Evolutionary conservation across 2,113 vertebrate species (phyloP).

Genomic region (Leucopsar rothschildi): DNA sequence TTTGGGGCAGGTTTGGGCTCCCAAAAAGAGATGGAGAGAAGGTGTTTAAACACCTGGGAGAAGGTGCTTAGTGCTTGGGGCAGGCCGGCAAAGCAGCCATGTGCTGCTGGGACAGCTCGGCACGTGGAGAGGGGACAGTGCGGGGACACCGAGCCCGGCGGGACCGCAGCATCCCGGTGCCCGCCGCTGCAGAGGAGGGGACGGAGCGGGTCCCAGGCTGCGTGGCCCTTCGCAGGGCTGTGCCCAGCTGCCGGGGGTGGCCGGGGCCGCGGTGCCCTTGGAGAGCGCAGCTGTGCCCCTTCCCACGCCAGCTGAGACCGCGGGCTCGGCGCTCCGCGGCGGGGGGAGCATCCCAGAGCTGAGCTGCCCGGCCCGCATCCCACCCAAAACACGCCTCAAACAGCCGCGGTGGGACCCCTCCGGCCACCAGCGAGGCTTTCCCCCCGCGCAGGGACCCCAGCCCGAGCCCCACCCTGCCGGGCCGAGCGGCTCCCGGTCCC

Average conservation of each 20-base stretch:
- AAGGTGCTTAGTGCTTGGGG: neutral
- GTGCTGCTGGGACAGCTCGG: rapidly evolving
- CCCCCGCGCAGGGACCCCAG: neutral
- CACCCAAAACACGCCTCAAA: neutral
- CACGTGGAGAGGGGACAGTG: rapidly evolving
- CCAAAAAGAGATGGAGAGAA: neutral
- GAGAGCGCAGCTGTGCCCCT: neutral
- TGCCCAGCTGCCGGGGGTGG: neutral
- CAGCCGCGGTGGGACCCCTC: rapidly evolving
- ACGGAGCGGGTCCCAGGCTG: neutral
- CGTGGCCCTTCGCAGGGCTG: neutral
- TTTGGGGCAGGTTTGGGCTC: neutral
- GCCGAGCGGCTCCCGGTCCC: constrained; percentile 57
- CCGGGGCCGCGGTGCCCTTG: neutral
- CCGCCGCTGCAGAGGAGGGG: rapidly evolving
- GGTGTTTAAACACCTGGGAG: neutral
- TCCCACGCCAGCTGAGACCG: constrained; percentile 5
- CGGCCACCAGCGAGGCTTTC: rapidly evolving
- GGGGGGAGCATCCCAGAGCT: neutral
- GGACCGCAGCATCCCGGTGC: rapidly evolving
- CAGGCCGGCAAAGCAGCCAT: rapidly evolving
- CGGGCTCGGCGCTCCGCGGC: rapidly evolving
- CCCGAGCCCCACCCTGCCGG: constrained; percentile 21
- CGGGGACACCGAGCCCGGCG: too few relatives aligned
- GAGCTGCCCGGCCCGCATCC: neutral